Conservation (phyloP, 1,140 invertebrate genomes). For the Delia radicum region DNA sequence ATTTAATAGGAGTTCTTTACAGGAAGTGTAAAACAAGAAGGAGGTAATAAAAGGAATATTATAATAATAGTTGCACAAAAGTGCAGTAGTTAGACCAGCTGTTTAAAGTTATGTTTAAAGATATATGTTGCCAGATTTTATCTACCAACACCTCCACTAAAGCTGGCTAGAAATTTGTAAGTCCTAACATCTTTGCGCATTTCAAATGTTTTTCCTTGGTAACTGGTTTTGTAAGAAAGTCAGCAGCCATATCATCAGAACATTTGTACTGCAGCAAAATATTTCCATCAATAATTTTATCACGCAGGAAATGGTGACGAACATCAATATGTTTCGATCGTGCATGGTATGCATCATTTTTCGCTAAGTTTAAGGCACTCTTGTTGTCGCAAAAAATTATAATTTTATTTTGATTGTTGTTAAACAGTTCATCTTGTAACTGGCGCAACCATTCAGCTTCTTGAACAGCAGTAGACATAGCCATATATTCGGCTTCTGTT, state of each 20-base stretch:
- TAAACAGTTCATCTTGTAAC: neutral
- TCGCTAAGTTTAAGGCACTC: neutral
- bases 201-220: neutral
- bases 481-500: constrained; percentile 29
- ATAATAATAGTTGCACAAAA: too few species aligned
- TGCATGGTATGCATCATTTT: neutral
- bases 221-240: neutral
- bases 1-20: too few species aligned
- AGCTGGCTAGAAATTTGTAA: too few species aligned
- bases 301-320: constrained; percentile 26
- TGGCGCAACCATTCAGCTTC: neutral
- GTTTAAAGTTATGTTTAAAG: too few species aligned
- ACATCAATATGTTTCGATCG: constrained; percentile 22
- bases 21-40: too few species aligned
- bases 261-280: too few species aligned
- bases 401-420: neutral
- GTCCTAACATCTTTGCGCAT: too few species aligned
- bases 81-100: too few species aligned
- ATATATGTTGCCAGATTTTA: too few species aligned
- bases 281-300: too few species aligned
- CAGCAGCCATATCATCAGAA: neutral
- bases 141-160: too few species aligned
- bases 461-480: neutral
- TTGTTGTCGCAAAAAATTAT: constrained; percentile 6
- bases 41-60: too few species aligned